Evolutionary conservation across 2,113 vertebrate genomes (phyloP), one percentile per base, ranked within the genome.

Genomic region (Lepidothrix coronata): DNA sequence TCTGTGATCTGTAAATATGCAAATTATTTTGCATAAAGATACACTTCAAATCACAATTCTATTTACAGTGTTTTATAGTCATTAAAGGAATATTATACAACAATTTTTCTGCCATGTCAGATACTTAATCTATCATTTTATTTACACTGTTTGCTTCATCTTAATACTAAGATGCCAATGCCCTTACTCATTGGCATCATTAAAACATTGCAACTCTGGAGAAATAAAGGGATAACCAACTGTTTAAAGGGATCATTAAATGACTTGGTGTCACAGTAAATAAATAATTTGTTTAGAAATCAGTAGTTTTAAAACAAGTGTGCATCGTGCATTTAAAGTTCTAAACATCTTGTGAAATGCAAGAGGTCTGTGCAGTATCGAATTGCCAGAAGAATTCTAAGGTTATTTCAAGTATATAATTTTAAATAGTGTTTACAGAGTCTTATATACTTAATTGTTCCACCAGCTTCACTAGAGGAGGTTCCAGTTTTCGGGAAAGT

Each of bases 401-500:
- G 20, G 68, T 89, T 95, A 85, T 89, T 94, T 93, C 85, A 81
- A 93, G 88, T 93, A 48, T 88, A 35, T 39, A 1, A 63, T 70
- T 91, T 90, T 77, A 91, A 91, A 31, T 25, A 65, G 44, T 44
- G 62, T 49, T 75, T 74, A 55, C 57, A 39, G n/a, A 39, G 73
- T 92, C 67, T 83, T 63, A 92, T 23, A 83, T 63, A 89, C 55
- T 92, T 98, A 98, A 98, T 90, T 98, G 98, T 80, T 99, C 97
- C 5, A 98, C 98, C 84, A 98, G 98, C 75, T 98, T 99, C 89
- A 93, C 18, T 14, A 79, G 17, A 75, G 98, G 96, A 30, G 99
- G 99, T 95, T 99, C 99, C 93, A 99, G 95, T 98, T 99, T 99
- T 85, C 99, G 97, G 55, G 99, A 99, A 93, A 99, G 98, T 25